A percentile compares a stretch with the other conserved stretches of the same genome.
Conservation (phyloP, 1,140 invertebrate genomes). For the Armadillidium nasatum region DNA sequence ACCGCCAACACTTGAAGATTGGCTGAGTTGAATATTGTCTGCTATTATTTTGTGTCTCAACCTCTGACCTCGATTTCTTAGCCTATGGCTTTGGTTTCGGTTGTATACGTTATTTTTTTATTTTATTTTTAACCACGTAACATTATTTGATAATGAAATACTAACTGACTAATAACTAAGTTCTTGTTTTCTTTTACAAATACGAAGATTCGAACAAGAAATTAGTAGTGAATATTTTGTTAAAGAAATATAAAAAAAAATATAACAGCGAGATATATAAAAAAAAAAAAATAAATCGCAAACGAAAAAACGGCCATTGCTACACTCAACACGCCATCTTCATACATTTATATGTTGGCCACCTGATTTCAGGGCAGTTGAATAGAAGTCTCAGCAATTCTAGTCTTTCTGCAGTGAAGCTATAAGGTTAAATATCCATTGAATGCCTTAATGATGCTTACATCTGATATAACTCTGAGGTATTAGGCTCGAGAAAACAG, state of each 20-base stretch:
- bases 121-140: no score
- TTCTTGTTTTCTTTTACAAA: no score
- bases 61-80: not conserved
- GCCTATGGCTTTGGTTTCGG: conserved; percentile 21
- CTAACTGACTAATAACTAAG: no score
- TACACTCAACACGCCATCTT: conserved; percentile 41
- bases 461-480: conserved; percentile 12
- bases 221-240: no score
- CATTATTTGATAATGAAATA: no score
- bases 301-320: conserved; percentile 36
- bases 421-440: not conserved
- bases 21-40: conserved; percentile 35
- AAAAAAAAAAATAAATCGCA: conserved; percentile 2
- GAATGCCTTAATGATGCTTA: not conserved
- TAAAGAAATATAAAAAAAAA: no score
- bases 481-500: conserved; percentile 31
- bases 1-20: conserved; percentile 1
- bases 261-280: no score
- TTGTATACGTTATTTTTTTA: not conserved
- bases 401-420: not conserved
- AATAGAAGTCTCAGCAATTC: not conserved
- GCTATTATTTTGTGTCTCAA: conserved; percentile 33
- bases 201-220: no score
- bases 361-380: conserved; percentile 35
- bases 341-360: conserved; percentile 40